phyloP scores from a whole-genome alignment of 2,113 vertebrate species.

The Scolopax mira region DNA sequence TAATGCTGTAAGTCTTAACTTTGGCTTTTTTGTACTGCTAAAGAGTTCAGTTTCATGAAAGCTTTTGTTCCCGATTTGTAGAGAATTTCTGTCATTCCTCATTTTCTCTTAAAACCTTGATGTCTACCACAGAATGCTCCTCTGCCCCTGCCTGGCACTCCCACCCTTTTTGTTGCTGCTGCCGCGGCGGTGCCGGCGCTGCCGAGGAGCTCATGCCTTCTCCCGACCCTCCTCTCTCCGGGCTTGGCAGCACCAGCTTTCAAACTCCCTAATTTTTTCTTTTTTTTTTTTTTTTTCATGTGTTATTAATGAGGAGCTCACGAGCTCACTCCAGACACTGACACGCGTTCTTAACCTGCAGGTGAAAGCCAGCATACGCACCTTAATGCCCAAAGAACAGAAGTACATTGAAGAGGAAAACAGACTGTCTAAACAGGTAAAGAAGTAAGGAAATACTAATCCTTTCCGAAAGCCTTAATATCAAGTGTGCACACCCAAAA shows the following conservation, averaged over 20 bases:
- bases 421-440: slow-evolving; percentile 98
- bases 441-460: slow-evolving; percentile 67
- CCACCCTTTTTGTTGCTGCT: slow-evolving; percentile 62
- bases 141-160: slow-evolving; percentile 76
- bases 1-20: slow-evolving; percentile 99
- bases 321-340: slow-evolving; percentile 56
- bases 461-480: slow-evolving; percentile 59
- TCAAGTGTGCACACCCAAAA: slow-evolving; percentile 36
- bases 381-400: slow-evolving; percentile 93
- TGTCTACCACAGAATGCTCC: slow-evolving; percentile 71
- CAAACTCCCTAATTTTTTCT: slow-evolving; percentile 48
- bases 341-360: slow-evolving; percentile 72
- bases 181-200: not conserved
- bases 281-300: too few relatives aligned
- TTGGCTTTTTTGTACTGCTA: slow-evolving; percentile 83
- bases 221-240: not conserved
- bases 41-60: slow-evolving; percentile 82
- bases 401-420: slow-evolving; percentile 99
- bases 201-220: not conserved
- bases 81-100: slow-evolving; percentile 82
- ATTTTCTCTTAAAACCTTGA: slow-evolving; percentile 77
- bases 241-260: slow-evolving; percentile 47
- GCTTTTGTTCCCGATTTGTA: slow-evolving; percentile 83
- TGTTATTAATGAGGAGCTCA: slow-evolving; percentile 40
- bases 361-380: slow-evolving; percentile 96